phyloP scores from a whole-genome alignment of 64 coral and sea anemone species.

The Stichodactyla mertensii region DNA sequence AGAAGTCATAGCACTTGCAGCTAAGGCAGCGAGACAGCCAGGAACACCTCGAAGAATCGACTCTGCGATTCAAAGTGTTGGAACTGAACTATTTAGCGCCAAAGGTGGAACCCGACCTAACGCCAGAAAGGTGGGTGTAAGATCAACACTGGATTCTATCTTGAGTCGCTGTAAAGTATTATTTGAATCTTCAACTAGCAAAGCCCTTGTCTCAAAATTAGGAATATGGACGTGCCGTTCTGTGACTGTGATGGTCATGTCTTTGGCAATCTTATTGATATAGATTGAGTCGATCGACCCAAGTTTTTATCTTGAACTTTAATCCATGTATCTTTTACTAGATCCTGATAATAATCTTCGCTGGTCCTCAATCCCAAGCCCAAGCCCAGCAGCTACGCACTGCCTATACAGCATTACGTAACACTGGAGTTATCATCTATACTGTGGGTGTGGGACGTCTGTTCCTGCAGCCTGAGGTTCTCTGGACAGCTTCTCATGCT shows the following conservation, averaged over 20 bases:
- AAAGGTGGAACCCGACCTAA: conserved; percentile 39
- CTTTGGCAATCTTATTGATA: neutral
- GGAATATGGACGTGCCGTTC: no score
- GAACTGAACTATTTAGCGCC: conserved; percentile 43
- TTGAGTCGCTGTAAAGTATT: no score
- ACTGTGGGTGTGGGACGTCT: conserved; percentile 34
- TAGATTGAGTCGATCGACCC: neutral
- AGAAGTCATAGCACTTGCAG: conserved; percentile 40
- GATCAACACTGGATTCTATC: no score
- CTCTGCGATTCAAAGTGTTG: conserved; percentile 40
- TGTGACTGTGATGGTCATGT: no score
- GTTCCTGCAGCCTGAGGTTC: conserved; percentile 32
- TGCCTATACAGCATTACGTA: conserved; percentile 4
- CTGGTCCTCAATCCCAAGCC: conserved; percentile 36
- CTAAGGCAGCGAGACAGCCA: conserved; percentile 40
- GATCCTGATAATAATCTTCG: conserved; percentile 41
- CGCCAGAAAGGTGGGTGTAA: conserved; percentile 40
- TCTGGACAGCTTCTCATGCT: conserved; percentile 33
- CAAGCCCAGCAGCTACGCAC: conserved; percentile 1
- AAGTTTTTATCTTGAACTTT: no score
- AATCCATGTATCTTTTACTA: neutral
- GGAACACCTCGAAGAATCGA: conserved; percentile 50
- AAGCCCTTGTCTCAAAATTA: no score
- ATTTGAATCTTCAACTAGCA: no score
- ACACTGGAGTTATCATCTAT: conserved; percentile 43